Evolutionary conservation across 2,888 invertebrate species (phyloP).

Genomic region (Lordiphosa andalusiaca): DNA sequence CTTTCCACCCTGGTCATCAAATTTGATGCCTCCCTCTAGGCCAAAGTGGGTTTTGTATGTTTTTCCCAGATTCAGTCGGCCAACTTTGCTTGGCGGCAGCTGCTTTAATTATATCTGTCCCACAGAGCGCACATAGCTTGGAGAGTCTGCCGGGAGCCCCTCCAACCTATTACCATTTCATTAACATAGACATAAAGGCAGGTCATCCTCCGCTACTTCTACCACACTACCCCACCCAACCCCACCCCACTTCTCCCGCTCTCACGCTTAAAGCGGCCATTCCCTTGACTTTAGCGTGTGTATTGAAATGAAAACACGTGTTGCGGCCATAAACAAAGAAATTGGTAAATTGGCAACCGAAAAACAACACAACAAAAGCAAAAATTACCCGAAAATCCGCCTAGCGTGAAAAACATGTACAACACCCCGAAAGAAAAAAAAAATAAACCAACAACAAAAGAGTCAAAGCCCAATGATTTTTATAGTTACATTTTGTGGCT

Average conservation of each 20-base stretch:
- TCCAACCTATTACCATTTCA: conserved; percentile 64
- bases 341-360: conserved; percentile 48
- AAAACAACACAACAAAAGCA: conserved; percentile 24
- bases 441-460: conserved; percentile 1
- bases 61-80: neutral
- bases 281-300: conserved; percentile 16
- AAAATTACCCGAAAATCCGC: conserved; percentile 41
- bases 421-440: conserved; percentile 25
- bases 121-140: conserved; percentile 4
- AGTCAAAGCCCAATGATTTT: conserved; percentile 12
- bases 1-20: too few species aligned
- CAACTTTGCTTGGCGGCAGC: conserved; percentile 10
- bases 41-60: neutral
- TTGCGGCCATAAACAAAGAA: conserved; percentile 71
- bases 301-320: conserved; percentile 69
- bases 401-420: conserved; percentile 40
- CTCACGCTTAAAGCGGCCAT: neutral
- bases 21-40: neutral
- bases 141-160: conserved; percentile 16
- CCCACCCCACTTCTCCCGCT: neutral
- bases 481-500: conserved; percentile 10
- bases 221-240: conserved; percentile 14
- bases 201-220: conserved; percentile 9
- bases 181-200: conserved; percentile 68
- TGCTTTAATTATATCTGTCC: conserved; percentile 35